A percentile compares a stretch with the other conserved stretches of the same genome.
phyloP scores from a whole-genome alignment of 2,113 vertebrate genomes.

The Labrus mixtus region DNA sequence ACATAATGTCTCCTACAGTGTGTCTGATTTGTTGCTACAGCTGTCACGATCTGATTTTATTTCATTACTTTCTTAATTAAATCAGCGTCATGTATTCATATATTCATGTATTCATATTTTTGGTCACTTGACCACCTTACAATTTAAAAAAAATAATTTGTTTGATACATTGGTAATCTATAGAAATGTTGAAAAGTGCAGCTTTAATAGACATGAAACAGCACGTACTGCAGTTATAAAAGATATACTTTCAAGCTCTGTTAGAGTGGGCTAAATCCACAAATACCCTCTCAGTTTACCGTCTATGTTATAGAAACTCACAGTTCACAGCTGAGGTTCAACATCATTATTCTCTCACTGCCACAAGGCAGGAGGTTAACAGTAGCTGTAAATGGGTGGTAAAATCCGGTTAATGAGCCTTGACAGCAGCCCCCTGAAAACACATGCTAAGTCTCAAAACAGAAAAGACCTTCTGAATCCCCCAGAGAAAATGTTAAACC shows the following conservation, averaged over 20 bases:
- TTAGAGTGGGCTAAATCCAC: not conserved
- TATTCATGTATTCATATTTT: not conserved
- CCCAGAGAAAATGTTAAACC: conserved; percentile 44
- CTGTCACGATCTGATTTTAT: not conserved
- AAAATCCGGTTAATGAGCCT: conserved; percentile 52
- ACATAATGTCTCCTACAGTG: not conserved
- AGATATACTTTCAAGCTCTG: not conserved
- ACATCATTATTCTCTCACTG: not conserved
- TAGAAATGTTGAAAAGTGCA: not conserved
- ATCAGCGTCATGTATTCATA: not conserved
- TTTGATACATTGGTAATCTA: too few relatives aligned
- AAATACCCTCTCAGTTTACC: not conserved
- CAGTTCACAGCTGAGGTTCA: conserved; percentile 23
- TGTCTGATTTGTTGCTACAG: not conserved
- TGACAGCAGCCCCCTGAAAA: conserved; percentile 45
- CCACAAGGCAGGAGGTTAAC: conserved; percentile 29
- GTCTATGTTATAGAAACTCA: not conserved
- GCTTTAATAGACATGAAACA: not conserved
- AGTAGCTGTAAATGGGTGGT: conserved; percentile 48
- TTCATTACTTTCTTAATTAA: not conserved
- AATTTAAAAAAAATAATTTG: too few relatives aligned
- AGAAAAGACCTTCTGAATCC: conserved; percentile 28
- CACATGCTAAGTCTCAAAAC: conserved; percentile 39
- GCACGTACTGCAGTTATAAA: too few relatives aligned
- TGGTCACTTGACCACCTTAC: not conserved